Evolutionary conservation across 2,888 invertebrate species (phyloP).

Genomic region (Sesamia inferens): DNA sequence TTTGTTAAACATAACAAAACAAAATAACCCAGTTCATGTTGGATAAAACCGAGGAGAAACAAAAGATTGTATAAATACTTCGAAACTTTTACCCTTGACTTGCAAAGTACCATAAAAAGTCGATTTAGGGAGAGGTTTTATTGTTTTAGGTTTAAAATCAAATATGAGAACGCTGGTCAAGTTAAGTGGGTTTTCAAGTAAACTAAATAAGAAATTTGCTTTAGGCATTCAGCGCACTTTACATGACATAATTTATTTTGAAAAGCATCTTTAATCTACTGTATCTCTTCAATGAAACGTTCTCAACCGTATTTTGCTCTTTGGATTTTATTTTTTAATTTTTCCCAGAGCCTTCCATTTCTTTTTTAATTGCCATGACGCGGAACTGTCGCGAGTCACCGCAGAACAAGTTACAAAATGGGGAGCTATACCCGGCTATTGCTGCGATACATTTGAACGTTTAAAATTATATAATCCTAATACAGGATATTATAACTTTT

Average conservation of each 20-base stretch:
- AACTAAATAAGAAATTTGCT: neutral
- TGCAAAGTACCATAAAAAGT: conserved; percentile 26
- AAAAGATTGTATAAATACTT: conserved; percentile 27
- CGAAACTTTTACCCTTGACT: conserved; percentile 19
- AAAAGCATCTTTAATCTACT: neutral
- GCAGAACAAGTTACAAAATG: too few species aligned
- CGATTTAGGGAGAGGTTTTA: conserved; percentile 16
- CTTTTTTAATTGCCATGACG: too few species aligned
- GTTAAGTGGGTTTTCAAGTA: conserved; percentile 17
- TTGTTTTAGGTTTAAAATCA: conserved; percentile 25
- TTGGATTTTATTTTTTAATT: too few species aligned
- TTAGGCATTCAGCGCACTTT: neutral
- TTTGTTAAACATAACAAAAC: too few species aligned
- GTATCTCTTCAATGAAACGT: too few species aligned
- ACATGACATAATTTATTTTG: neutral
- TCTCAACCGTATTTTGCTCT: too few species aligned
- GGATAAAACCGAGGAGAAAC: neutral
- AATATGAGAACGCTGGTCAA: conserved; percentile 17
- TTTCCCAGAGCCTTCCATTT: too few species aligned
- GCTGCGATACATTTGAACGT: too few species aligned
- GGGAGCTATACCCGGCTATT: too few species aligned
- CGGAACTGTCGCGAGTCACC: too few species aligned
- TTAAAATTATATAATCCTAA: too few species aligned
- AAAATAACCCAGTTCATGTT: neutral
- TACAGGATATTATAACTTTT: too few species aligned